Evolutionary conservation across 2,113 vertebrate genomes (phyloP).

Genomic region (Phalacrocorax aristotelis): DNA sequence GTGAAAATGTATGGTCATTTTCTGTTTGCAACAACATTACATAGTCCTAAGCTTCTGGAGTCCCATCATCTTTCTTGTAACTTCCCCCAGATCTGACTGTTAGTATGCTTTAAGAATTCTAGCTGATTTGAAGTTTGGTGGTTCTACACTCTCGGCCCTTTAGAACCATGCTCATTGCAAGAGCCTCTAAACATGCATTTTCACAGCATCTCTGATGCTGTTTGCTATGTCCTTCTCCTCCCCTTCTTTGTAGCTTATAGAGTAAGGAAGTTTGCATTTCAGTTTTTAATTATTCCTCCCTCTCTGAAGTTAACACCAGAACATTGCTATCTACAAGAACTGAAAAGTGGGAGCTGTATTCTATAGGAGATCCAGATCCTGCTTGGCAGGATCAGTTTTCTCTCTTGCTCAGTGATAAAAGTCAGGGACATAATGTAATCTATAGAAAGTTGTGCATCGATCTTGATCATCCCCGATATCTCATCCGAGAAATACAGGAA

Average conservation of each 20-base stretch:
- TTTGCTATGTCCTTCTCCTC: neutral
- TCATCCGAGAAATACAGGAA: neutral
- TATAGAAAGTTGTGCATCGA: neutral
- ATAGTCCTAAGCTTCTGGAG: neutral
- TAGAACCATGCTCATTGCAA: neutral
- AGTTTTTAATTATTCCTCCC: neutral
- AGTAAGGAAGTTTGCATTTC: neutral
- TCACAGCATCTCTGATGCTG: neutral
- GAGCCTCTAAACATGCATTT: neutral
- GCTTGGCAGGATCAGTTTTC: neutral
- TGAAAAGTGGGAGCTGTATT: neutral
- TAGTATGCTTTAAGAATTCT: neutral
- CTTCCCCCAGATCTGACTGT: neutral
- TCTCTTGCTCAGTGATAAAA: neutral
- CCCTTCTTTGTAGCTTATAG: neutral
- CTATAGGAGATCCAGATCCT: neutral
- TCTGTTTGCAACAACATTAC: neutral
- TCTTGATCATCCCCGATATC: neutral
- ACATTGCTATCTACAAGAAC: neutral
- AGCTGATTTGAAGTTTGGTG: neutral
- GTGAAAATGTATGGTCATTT: neutral
- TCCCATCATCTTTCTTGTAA: neutral
- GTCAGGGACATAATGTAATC: neutral
- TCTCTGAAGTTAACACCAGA: neutral
- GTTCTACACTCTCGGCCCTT: neutral